Evolutionary conservation across 2,888 invertebrate species (phyloP).

Genomic region (Hymenopus coronatus): DNA sequence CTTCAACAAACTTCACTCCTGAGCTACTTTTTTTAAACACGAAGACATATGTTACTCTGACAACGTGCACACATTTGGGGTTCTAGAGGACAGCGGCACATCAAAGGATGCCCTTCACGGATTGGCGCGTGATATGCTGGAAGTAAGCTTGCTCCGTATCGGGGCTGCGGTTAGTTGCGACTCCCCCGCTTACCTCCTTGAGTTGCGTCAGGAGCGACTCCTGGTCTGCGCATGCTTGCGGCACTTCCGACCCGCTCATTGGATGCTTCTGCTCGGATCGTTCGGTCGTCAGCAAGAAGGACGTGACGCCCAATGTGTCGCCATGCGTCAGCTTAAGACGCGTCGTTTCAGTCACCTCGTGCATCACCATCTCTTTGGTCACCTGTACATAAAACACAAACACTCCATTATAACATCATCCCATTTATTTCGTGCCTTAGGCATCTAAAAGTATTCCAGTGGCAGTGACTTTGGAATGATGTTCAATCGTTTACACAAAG

Average conservation of each 20-base stretch:
- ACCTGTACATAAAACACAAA: slow-evolving; percentile 8
- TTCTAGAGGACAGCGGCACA: slow-evolving; percentile 5
- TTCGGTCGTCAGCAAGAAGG: slow-evolving; percentile 52
- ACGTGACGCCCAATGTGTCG: slow-evolving; percentile 52
- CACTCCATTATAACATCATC: not conserved
- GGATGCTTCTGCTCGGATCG: slow-evolving; percentile 37
- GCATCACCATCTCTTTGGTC: slow-evolving; percentile 49
- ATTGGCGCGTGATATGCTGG: slow-evolving; percentile 55
- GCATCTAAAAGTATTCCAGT: not conserved
- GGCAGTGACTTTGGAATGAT: not conserved
- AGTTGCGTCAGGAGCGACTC: slow-evolving; percentile 46
- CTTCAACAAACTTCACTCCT: no score
- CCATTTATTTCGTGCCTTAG: no score
- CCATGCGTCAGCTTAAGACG: slow-evolving; percentile 54
- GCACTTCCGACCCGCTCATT: not conserved
- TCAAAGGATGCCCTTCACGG: slow-evolving; percentile 56
- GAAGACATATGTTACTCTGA: no score
- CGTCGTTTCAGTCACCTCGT: slow-evolving; percentile 54
- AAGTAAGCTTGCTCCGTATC: slow-evolving; percentile 47
- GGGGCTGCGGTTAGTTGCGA: slow-evolving; percentile 43
- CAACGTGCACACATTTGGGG: not conserved
- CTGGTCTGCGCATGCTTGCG: slow-evolving; percentile 29
- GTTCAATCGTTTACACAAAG: no score
- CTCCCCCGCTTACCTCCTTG: slow-evolving; percentile 48
- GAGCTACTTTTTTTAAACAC: no score